Conservation (phyloP, 2,113 vertebrate species). For the Stigmatopora argus region DNA sequence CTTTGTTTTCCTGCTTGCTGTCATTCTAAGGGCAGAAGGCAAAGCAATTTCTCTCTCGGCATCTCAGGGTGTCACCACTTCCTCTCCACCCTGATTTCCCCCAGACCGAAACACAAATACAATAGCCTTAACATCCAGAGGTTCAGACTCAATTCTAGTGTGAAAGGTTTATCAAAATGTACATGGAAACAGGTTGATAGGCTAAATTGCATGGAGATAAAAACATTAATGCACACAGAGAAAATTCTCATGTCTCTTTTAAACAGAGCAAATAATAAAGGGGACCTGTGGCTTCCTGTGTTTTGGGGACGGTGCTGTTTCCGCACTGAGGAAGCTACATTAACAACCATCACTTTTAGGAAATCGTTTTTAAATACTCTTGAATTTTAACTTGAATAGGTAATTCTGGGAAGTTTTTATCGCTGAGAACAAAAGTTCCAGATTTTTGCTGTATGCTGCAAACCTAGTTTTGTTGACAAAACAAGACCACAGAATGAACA, state of each 20-base stretch:
- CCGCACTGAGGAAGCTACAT: conserved; percentile 27
- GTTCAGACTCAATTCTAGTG: conserved; percentile 1
- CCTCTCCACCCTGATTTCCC: conserved; percentile 55
- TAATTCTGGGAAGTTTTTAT: neutral
- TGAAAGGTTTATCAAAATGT: neutral
- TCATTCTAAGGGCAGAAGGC: conserved; percentile 43
- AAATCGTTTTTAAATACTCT: neutral
- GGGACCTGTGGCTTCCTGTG: conserved; percentile 52
- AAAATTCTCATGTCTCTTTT: conserved; percentile 50
- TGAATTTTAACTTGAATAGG: neutral
- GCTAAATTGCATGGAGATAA: neutral
- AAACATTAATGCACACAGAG: conserved; percentile 21
- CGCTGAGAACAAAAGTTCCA: neutral
- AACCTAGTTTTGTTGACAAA: conserved; percentile 2
- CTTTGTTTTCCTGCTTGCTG: conserved; percentile 34
- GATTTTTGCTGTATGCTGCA: too few species aligned
- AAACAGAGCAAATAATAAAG: conserved; percentile 36
- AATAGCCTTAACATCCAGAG: neutral
- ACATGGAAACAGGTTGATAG: conserved; percentile 4
- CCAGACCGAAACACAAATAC: conserved; percentile 24
- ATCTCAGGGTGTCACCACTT: conserved; percentile 66
- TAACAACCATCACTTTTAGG: conserved; percentile 14
- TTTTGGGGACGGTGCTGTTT: conserved; percentile 38
- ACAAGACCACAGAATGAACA: conserved; percentile 5
- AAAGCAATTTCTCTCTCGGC: conserved; percentile 28